Evolutionary conservation across 2,888 invertebrate genomes (phyloP).

Genomic region (Microctonus brassicae): DNA sequence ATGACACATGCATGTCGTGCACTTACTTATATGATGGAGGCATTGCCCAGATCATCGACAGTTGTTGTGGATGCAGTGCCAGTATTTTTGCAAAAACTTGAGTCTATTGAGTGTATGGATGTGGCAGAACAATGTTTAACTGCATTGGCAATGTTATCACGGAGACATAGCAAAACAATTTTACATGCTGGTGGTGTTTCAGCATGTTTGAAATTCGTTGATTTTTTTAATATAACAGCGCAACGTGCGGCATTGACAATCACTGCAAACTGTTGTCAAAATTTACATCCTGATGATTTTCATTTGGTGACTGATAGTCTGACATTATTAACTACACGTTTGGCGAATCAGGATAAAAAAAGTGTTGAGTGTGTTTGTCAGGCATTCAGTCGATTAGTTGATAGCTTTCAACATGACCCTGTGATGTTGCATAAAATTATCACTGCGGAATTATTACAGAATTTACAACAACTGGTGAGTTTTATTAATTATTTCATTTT

Average conservation of each 20-base stretch:
- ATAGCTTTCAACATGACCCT: slow-evolving; percentile 95
- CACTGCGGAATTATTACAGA: slow-evolving; percentile 89
- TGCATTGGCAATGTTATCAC: slow-evolving; percentile 96
- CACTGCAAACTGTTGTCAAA: slow-evolving; percentile 98
- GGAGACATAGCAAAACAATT: slow-evolving; percentile 96
- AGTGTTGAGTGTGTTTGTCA: slow-evolving; percentile 97
- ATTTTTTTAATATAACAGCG: slow-evolving; percentile 98
- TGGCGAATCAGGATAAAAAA: slow-evolving; percentile 94
- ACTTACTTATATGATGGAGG: slow-evolving; percentile 99
- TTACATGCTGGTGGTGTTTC: slow-evolving; percentile 95
- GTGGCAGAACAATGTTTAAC: slow-evolving; percentile 99
- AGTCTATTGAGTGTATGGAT: slow-evolving; percentile 99
- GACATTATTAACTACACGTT: slow-evolving; percentile 83
- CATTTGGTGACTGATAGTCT: slow-evolving; percentile 91
- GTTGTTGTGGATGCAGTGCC: slow-evolving; percentile 98
- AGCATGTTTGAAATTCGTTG: slow-evolving; percentile 95
- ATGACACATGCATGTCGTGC: slow-evolving; percentile 99
- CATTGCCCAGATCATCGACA: slow-evolving; percentile 94
- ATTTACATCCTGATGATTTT: slow-evolving; percentile 94
- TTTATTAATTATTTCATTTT: background rate
- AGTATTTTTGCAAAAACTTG: slow-evolving; percentile 95
- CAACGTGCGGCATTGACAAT: slow-evolving; percentile 96
- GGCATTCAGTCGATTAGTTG: slow-evolving; percentile 95
- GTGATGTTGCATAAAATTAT: slow-evolving; percentile 94
- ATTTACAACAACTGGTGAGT: slow-evolving; percentile 90